Base-by-base conservation (phyloP, 2,888 invertebrate species). In the Tenthredo distinguenda region DNA sequence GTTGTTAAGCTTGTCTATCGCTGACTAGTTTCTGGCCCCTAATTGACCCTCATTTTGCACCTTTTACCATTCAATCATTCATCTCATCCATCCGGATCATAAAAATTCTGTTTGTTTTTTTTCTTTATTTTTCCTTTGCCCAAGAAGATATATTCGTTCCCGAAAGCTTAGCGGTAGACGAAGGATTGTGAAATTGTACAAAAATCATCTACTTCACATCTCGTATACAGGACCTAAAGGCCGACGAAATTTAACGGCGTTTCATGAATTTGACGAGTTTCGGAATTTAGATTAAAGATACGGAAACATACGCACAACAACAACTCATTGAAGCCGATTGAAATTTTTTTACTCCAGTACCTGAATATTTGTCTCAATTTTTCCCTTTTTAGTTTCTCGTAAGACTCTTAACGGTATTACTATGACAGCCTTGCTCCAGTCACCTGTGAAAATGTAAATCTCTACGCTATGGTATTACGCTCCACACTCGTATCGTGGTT, bases 401-500 rank as follows among this genome's bases (percentile, higher is more conserved):
- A 26, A 68, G 34, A 68, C 34, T 68, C 34, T 68, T 68, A 68
- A 68, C 68, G 68, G 68, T 68, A 68, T 31, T 34, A 68, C 68
- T 34, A 6, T 18, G 15, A 15, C 68, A 68, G 34, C 47, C 47
- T 47, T 15, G 10, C 26, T 12, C 2, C 15, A 34, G 34, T 68
- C 12, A 68, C 34, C 26, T 68, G 34, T 26, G 15, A 34, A 68
- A 26, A 68, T 68, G 15, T 31, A 34, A 47, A 47, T 47, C 47
- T 15, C 12, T 47, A 2, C 12, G 15, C 47, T 15, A 15, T 47
- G 15, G 3, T 47, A 10, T 47, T 10, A 47, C 43, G 43, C 3
- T 10, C 10, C 12, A 47, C 3, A 12, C 43, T 68, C 68, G 26
- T 34, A 68, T 34, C 31, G 34, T 68, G 1, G 47, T 47, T 47